Percentiles rank a stretch among this genome's conserved stretches.
These are phyloP conservation scores for Calliopum simillimum DNA, from an alignment of 2,888 invertebrate genomes.

Conservation along the genomic window DNA sequence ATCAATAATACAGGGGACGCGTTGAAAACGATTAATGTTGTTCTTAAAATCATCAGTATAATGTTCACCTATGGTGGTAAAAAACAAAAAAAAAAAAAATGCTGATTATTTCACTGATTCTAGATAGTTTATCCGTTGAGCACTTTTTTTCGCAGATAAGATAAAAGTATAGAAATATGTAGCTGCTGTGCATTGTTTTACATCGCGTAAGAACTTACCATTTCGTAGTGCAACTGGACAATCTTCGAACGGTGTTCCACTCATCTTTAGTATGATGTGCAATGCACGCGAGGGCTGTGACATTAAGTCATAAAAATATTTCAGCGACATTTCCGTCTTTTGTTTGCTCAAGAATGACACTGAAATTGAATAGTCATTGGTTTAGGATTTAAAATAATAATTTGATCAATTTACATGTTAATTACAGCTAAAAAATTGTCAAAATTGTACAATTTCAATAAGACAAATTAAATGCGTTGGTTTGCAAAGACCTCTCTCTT, in stretches of 20 bases:
- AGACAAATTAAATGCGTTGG: background rate
- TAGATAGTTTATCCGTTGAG: no score
- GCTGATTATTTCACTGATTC: no score
- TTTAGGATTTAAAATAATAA: no score
- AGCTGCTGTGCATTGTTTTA: background rate
- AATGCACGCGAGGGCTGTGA: slow-evolving; percentile 82
- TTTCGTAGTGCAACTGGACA: slow-evolving; percentile 73
- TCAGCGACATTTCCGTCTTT: slow-evolving; percentile 60
- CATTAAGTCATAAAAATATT: slow-evolving; percentile 78
- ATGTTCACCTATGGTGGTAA: slow-evolving; percentile 70
- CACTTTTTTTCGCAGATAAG: no score
- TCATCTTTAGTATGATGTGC: slow-evolving; percentile 75
- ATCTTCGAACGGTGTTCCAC: slow-evolving; percentile 74
- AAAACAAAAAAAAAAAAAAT: background rate
- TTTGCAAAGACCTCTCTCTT: no score
- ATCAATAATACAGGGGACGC: slow-evolving; percentile 77
- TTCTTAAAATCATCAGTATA: slow-evolving; percentile 71
- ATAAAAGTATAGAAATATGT: background rate
- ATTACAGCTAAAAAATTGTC: no score
- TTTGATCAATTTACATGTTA: no score
- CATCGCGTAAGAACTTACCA: slow-evolving; percentile 66
- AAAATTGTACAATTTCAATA: no score
- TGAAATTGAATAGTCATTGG: background rate
- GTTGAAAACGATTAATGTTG: slow-evolving; percentile 72
- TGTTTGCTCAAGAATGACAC: slow-evolving; percentile 15